Base-by-base conservation (phyloP, 2,113 vertebrate genomes). In the Tiliqua scincoides region DNA sequence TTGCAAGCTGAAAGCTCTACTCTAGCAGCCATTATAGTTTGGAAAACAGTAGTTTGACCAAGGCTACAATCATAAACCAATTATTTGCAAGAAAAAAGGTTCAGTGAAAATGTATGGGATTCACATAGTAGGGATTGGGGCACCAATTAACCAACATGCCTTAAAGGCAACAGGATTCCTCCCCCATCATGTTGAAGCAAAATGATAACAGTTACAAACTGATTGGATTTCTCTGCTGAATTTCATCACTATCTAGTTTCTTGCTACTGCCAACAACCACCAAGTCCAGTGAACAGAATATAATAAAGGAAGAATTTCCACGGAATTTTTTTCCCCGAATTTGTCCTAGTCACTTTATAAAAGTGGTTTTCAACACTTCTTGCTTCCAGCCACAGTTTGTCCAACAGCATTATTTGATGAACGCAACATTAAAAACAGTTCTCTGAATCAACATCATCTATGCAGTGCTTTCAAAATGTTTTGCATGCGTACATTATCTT, bases 1-100 rank as follows among this genome's bases (percentile, higher is more conserved):
- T 80, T 86, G 92, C 90, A 91, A 87, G 83, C 48, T 79, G 80
- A 94, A 93, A 37, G 62, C 87, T 92, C 87, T 94, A 83, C 83
- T 91, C 89, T 92, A 93, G n/a, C 95, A 94, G 89, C 91, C 84
- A 85, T 92, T 89, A 93, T 83, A 87, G 74, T 87, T 92, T 83
- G 89, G 89, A 87, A 61, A 80, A 82, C 3, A 70, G 76, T 6
- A 75, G 32, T 89, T 79, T 62, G 84, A 62, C 40, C 54, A 79
- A 25, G 23, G 10, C 21, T 86, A n/a, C 14, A 72, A 72, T 12
- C 11, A 25, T 67, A 79, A 79, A 48, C 54, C 54, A 79, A 61
- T 43, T 79, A 71, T 11, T 59, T 67, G 40, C 0, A 27, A 5
- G 17, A 87, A 85, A 93, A 93, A 93, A 86, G 93, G 89, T 91